A percentile compares a stretch with the other conserved stretches of the same genome.
These are phyloP conservation scores for Ophion ellenae DNA, from an alignment of 2,888 invertebrate species.

Conservation along the genomic window DNA sequence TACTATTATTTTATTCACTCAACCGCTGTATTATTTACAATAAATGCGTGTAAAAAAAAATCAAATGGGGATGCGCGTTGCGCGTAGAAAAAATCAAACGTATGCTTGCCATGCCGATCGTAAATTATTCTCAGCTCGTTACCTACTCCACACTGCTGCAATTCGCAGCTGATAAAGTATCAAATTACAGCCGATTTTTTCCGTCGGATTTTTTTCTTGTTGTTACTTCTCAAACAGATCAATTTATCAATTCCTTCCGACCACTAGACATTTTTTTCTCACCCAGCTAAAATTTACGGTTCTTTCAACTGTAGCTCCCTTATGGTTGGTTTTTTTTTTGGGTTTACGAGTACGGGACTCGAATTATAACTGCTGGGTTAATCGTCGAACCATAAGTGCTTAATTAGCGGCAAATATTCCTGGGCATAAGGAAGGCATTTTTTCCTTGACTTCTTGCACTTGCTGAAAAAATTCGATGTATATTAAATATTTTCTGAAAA, in stretches of 20 bases:
- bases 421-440: not conserved
- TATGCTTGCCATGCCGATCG: not conserved
- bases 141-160: slow-evolving; percentile 15
- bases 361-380: too few relatives aligned
- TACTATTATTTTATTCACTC: slow-evolving; percentile 40
- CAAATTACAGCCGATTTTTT: not conserved
- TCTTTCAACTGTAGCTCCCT: not conserved
- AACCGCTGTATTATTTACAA: not conserved
- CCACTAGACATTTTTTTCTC: not conserved
- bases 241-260: not conserved
- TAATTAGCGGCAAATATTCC: not conserved
- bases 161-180: not conserved
- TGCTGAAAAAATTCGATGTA: not conserved
- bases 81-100: not conserved
- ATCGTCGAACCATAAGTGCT: too few relatives aligned
- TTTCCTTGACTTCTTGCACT: not conserved
- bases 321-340: not conserved
- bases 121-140: slow-evolving; percentile 8
- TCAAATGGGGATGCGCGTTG: not conserved
- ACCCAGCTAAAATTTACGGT: not conserved
- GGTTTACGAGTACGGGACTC: not conserved
- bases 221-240: not conserved
- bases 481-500: not conserved
- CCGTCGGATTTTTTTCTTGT: not conserved
- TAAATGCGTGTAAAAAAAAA: not conserved